phyloP scores from a whole-genome alignment of 2,888 invertebrate species.

The Hylaea fasciaria region DNA sequence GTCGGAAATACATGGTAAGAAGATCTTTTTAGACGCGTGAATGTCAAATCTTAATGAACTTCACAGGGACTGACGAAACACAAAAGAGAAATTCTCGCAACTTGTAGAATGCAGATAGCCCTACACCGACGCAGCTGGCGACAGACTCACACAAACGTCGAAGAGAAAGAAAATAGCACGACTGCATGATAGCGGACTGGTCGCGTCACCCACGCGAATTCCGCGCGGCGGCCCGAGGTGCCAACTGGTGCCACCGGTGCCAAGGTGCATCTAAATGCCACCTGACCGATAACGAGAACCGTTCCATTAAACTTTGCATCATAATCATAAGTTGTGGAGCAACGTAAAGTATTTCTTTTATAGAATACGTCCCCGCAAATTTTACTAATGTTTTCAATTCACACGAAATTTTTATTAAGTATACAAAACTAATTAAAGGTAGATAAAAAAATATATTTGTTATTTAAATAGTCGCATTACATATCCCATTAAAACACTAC shows the following conservation, averaged over 20 bases:
- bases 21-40: neutral
- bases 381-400: too few relatives aligned
- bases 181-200: constrained; percentile 59
- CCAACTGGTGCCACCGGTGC: constrained; percentile 22
- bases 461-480: too few relatives aligned
- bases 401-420: too few relatives aligned
- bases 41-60: neutral
- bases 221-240: constrained; percentile 55
- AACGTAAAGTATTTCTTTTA: neutral
- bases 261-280: constrained; percentile 39
- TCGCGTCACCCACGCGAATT: constrained; percentile 74
- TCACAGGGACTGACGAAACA: constrained; percentile 3
- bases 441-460: too few relatives aligned
- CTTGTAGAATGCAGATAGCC: constrained; percentile 30
- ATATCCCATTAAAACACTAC: too few relatives aligned
- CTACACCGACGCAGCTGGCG: constrained; percentile 16
- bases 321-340: neutral
- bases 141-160: constrained; percentile 17
- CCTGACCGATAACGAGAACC: constrained; percentile 19
- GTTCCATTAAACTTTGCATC: constrained; percentile 9
- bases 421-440: too few relatives aligned
- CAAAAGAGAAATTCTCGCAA: constrained; percentile 27
- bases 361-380: neutral
- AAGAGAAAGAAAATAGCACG: constrained; percentile 59
- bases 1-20: too few relatives aligned